A percentile compares a stretch with the other conserved stretches of the same genome.
These are phyloP conservation scores for Thamnophis sirtalis DNA, from an alignment of 2,113 vertebrate genomes.

Conservation along the genomic window DNA sequence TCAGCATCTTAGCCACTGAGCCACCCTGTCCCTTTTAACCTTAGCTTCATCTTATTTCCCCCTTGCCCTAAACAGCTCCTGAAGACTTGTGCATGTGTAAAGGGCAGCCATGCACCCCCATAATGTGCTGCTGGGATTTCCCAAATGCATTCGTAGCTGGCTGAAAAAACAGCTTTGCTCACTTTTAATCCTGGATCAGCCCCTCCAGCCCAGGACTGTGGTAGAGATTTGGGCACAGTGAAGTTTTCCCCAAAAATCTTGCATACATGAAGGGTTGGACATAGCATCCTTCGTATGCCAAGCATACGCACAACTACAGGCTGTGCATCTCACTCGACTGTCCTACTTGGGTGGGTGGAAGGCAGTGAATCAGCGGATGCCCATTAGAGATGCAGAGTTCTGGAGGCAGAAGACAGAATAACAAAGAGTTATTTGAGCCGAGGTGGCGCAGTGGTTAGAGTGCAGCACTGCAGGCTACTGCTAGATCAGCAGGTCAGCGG, in stretches of 20 bases:
- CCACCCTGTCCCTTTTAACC: too few species aligned
- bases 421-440: neutral
- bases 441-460: too few species aligned
- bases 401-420: neutral
- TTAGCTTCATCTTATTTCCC: neutral
- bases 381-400: neutral
- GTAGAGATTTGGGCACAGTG: neutral
- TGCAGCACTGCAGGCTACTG: too few species aligned
- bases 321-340: neutral
- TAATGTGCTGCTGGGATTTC: neutral
- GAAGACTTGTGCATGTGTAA: neutral
- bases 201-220: neutral
- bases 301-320: too few species aligned
- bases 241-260: neutral
- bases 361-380: neutral
- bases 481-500: too few species aligned
- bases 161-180: neutral
- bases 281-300: neutral
- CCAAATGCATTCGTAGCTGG: neutral
- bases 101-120: neutral
- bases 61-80: neutral
- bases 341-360: neutral
- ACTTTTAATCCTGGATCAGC: neutral
- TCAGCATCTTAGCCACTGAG: too few species aligned
- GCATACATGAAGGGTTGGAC: neutral